phyloP scores from a whole-genome alignment of 2,888 invertebrate species.

The Cephonodes hylas region DNA sequence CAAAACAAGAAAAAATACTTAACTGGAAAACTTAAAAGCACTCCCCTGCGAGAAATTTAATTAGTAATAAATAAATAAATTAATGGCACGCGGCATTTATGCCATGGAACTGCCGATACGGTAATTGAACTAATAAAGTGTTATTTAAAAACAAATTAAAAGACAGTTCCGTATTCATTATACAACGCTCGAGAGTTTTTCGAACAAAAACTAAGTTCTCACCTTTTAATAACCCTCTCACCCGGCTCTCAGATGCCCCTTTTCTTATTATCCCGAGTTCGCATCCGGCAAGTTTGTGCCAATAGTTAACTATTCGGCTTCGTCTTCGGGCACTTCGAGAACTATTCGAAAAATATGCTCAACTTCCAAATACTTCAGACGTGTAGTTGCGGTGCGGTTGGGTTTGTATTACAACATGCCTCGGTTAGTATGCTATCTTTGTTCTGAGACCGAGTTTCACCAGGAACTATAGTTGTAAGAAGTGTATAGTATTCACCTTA shows the following conservation, averaged over 20 bases:
- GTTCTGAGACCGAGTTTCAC: too few relatives aligned
- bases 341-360: neutral
- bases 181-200: neutral
- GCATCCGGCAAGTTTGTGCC: neutral
- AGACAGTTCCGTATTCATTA: neutral
- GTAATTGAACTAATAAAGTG: neutral
- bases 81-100: too few relatives aligned
- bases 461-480: too few relatives aligned
- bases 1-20: too few relatives aligned
- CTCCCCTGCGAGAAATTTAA: too few relatives aligned
- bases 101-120: too few relatives aligned
- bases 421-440: neutral
- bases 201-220: neutral
- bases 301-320: neutral
- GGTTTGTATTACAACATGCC: neutral
- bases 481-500: too few relatives aligned
- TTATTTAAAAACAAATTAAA: neutral
- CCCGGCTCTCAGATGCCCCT: neutral
- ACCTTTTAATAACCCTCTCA: neutral
- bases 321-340: neutral
- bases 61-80: too few relatives aligned
- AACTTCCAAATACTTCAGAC: neutral
- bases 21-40: too few relatives aligned
- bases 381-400: neutral
- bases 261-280: neutral